These are phyloP conservation scores for Hemithea aestivaria DNA, from an alignment of 2,888 invertebrate genomes.

Conservation along the genomic window DNA sequence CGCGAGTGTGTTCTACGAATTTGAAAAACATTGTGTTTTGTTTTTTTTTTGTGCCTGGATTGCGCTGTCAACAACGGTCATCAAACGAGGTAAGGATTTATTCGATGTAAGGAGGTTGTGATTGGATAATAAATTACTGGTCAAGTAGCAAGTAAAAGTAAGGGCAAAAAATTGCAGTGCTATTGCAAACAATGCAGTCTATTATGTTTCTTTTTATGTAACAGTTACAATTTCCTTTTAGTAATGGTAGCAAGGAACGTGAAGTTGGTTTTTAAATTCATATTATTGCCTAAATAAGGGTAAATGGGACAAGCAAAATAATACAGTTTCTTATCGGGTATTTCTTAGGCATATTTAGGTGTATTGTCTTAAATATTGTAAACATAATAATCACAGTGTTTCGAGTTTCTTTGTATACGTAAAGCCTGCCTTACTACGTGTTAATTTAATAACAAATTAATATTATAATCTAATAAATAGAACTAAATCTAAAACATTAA, in stretches of 20 bases:
- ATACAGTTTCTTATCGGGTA: too few species aligned
- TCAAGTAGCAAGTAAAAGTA: conserved; percentile 36
- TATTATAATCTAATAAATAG: too few species aligned
- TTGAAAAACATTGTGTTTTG: conserved; percentile 38
- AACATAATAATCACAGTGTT: too few species aligned
- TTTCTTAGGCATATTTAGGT: too few species aligned
- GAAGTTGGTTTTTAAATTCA: too few species aligned
- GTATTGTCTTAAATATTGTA: too few species aligned
- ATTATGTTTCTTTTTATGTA: conserved; percentile 15
- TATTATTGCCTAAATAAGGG: too few species aligned
- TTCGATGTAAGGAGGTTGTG: conserved; percentile 27
- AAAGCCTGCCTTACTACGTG: too few species aligned
- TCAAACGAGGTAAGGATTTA: conserved; percentile 20
- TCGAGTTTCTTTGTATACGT: too few species aligned
- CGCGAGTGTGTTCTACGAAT: conserved; percentile 61
- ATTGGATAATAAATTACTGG: conserved; percentile 31
- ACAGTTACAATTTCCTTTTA: background rate
- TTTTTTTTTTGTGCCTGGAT: conserved; percentile 60
- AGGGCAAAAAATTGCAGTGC: conserved; percentile 23
- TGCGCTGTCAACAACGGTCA: conserved; percentile 49
- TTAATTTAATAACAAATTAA: too few species aligned
- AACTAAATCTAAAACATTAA: too few species aligned
- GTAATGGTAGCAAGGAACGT: background rate
- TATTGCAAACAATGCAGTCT: conserved; percentile 14
- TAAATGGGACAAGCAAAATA: too few species aligned